Conservation (phyloP, 1,140 invertebrate species). For the Drosophila ficusphila region DNA sequence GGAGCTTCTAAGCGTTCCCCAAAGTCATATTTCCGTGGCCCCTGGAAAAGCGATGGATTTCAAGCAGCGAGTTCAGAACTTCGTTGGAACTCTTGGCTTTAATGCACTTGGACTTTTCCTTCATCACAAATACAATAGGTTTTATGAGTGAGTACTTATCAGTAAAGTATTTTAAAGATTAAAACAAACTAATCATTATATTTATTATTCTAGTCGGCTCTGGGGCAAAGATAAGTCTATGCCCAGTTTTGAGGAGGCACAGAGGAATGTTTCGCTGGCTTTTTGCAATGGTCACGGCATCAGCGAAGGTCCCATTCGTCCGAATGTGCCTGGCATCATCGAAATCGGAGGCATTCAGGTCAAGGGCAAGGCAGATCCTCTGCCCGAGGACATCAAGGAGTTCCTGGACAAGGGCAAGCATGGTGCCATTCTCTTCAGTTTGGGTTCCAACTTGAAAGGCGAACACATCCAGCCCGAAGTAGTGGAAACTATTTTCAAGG, state of each 20-base stretch:
- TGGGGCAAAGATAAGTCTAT: constrained; percentile 47
- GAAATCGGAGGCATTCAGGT: constrained; percentile 85
- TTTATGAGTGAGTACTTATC: constrained; percentile 48
- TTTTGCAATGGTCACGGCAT: constrained; percentile 71
- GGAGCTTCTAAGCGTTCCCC: constrained; percentile 46
- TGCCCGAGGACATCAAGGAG: constrained; percentile 85
- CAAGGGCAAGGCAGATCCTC: constrained; percentile 65
- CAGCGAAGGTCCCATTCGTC: constrained; percentile 75
- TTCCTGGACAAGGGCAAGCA: constrained; percentile 85
- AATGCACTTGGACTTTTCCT: constrained; percentile 9
- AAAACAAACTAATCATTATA: neutral
- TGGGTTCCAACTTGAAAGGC: constrained; percentile 86
- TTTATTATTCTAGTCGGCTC: constrained; percentile 16
- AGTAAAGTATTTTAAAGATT: neutral
- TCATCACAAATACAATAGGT: constrained; percentile 17
- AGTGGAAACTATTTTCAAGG: constrained; percentile 83
- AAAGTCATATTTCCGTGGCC: constrained; percentile 35
- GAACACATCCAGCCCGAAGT: constrained; percentile 80
- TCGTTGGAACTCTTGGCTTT: constrained; percentile 18
- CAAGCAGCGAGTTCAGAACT: constrained; percentile 47
- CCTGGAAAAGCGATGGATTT: constrained; percentile 62
- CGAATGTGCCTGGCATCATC: constrained; percentile 81
- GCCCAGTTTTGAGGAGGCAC: constrained; percentile 45
- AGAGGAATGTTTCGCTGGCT: constrained; percentile 67
- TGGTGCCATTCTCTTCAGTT: constrained; percentile 87